A percentile compares a stretch with the other conserved stretches of the same genome.
Evolutionary conservation across 2,797 vertebrate species (phyloP).

Genomic region (Crocodylus rhombifer): DNA sequence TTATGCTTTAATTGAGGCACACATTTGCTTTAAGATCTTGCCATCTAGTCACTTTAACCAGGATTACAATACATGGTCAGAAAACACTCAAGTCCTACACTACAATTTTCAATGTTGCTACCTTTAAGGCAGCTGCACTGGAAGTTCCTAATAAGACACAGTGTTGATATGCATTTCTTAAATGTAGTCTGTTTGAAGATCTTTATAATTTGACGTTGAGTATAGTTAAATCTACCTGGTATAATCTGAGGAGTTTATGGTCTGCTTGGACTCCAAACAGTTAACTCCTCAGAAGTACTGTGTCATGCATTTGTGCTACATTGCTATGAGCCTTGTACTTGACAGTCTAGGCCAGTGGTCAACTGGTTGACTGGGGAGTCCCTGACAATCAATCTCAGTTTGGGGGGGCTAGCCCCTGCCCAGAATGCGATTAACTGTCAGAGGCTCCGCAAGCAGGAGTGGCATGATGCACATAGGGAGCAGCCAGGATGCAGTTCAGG

Average conservation of each 20-base stretch:
- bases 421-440: too few species aligned
- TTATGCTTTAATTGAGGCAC: too few species aligned
- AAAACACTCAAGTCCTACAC: background rate
- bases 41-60: too few species aligned
- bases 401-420: too few species aligned
- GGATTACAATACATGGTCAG: background rate
- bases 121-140: accelerated
- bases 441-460: too few species aligned
- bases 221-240: background rate
- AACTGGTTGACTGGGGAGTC: too few species aligned
- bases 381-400: too few species aligned
- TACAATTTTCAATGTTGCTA: too few species aligned
- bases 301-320: background rate
- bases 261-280: accelerated
- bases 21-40: too few species aligned
- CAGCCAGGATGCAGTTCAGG: too few species aligned
- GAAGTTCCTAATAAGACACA: background rate
- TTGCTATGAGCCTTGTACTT: accelerated
- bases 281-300: accelerated
- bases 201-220: background rate
- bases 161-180: background rate
- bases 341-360: background rate
- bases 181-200: background rate
- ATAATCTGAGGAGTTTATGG: background rate
- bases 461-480: too few species aligned